phyloP scores from a whole-genome alignment of 1,140 invertebrate genomes.

The Stenopsyche tienmushanensis region DNA sequence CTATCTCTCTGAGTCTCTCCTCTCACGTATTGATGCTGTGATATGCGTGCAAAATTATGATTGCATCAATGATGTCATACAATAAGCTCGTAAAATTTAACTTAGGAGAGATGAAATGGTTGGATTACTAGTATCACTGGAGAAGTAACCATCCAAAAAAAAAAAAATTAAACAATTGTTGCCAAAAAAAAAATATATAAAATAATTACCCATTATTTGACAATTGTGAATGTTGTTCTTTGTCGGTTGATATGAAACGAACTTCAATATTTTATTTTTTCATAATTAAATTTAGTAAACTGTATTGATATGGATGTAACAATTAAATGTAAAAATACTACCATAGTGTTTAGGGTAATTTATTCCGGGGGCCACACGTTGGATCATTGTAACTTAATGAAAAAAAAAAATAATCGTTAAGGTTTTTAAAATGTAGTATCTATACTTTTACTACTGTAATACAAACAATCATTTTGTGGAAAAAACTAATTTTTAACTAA shows the following conservation, averaged over 20 bases:
- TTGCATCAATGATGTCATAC: too few species aligned
- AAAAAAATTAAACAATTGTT: slow-evolving; percentile 37
- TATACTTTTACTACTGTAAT: slow-evolving; percentile 17
- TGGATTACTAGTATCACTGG: slow-evolving; percentile 27
- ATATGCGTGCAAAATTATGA: not conserved
- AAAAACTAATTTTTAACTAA: slow-evolving; percentile 2
- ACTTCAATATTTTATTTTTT: slow-evolving; percentile 43
- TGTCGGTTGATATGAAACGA: slow-evolving; percentile 38
- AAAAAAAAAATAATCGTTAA: slow-evolving; percentile 31
- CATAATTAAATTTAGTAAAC: slow-evolving; percentile 38
- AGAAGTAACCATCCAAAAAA: slow-evolving; percentile 30
- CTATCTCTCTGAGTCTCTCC: slow-evolving; percentile 32
- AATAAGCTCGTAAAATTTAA: too few species aligned
- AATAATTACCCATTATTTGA: slow-evolving; percentile 34
- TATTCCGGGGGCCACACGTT: slow-evolving; percentile 37
- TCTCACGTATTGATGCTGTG: slow-evolving; percentile 4
- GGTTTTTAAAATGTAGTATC: slow-evolving; percentile 28
- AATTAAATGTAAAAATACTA: slow-evolving; percentile 31
- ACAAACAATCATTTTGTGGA: slow-evolving; percentile 21
- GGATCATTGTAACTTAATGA: slow-evolving; percentile 38
- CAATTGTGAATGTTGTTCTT: slow-evolving; percentile 40
- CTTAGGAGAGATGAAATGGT: slow-evolving; percentile 14
- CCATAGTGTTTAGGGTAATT: slow-evolving; percentile 36
- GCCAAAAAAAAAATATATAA: slow-evolving; percentile 39
- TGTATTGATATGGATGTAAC: slow-evolving; percentile 29